Conservation (phyloP, 2,888 invertebrate species). For the Drosophila atroscutellata region DNA sequence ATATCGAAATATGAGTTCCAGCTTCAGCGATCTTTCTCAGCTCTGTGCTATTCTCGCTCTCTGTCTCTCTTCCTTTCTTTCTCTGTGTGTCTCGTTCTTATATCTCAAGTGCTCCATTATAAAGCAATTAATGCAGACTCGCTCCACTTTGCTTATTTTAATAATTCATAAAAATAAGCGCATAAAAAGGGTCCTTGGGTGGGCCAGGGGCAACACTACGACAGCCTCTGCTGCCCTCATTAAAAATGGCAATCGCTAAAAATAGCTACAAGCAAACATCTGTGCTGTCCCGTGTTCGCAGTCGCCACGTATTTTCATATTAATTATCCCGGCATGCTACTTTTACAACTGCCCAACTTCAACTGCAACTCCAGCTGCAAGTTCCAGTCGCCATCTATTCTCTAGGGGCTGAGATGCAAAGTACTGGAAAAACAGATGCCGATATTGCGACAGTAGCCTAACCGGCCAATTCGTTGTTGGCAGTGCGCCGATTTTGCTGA, state of each 20-base stretch:
- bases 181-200: slow-evolving; percentile 72
- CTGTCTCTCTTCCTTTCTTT: neutral
- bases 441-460: slow-evolving; percentile 50
- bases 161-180: slow-evolving; percentile 77
- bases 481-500: slow-evolving; percentile 73
- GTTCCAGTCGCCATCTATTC: slow-evolving; percentile 31
- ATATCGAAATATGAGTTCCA: slow-evolving; percentile 74
- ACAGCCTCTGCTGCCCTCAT: slow-evolving; percentile 55
- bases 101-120: slow-evolving; percentile 59
- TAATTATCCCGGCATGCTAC: slow-evolving; percentile 69
- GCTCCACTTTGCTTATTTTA: slow-evolving; percentile 71
- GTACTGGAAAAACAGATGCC: slow-evolving; percentile 38
- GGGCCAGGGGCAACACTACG: slow-evolving; percentile 43
- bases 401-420: slow-evolving; percentile 50
- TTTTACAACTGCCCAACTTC: slow-evolving; percentile 65
- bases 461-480: slow-evolving; percentile 57
- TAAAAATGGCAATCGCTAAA: slow-evolving; percentile 70
- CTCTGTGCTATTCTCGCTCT: slow-evolving; percentile 8
- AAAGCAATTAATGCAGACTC: slow-evolving; percentile 75
- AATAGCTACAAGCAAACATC: slow-evolving; percentile 70
- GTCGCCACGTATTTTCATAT: slow-evolving; percentile 76
- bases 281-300: slow-evolving; percentile 38
- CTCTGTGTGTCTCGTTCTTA: slow-evolving; percentile 10
- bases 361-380: slow-evolving; percentile 4
- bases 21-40: slow-evolving; percentile 1